Evolutionary conservation across 2,113 vertebrate species (phyloP), one percentile per base, ranked within the genome.

Genomic region (Siniperca chuatsi): DNA sequence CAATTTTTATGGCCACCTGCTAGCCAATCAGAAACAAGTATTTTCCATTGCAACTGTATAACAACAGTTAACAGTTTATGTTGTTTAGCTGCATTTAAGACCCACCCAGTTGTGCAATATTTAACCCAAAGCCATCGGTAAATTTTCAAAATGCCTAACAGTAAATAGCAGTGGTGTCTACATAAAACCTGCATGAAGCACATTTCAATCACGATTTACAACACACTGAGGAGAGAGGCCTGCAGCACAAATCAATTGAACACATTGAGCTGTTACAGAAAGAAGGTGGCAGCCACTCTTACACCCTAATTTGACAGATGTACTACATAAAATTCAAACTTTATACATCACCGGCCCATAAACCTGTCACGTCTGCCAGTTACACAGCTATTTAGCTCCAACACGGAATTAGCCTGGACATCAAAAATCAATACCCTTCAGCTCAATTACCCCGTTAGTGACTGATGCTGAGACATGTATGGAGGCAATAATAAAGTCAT

Each of bases 371-470:
- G 29, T 69, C 3, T 6, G 61, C 54, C 77, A 40, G 68, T 87
- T 64, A 79, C 55, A 55, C 70, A 67, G 65, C 68, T 40, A 61
- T 78, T 81, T 76, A 78, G 71, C 76, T 72, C 35, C 74, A 10
- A 50, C 71, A 61, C 88, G 78, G 66, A 83, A 87, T 90, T 87
- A 91, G 52, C 58, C 55, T n/a, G 48, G 78, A 83, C 83, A 87
- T 85, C 83, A 72, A 85, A 89, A 85, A 89, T 92, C 88, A 87
- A 92, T 91, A 82, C 20, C 50, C 52, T 37, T 78, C 71, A 69
- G 76, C 82, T 87, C 89, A 83, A 78, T 91, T 90, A 83, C 64
- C 35, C 87, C 0, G 0, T 37, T 50, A 78, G 37, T 52, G 77
- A 89, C 73, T 58, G 80, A 89, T 78, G 75, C 57, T 55, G 55